Conservation (phyloP, 2,888 invertebrate genomes). For the Callyntrura sp. region DNA sequence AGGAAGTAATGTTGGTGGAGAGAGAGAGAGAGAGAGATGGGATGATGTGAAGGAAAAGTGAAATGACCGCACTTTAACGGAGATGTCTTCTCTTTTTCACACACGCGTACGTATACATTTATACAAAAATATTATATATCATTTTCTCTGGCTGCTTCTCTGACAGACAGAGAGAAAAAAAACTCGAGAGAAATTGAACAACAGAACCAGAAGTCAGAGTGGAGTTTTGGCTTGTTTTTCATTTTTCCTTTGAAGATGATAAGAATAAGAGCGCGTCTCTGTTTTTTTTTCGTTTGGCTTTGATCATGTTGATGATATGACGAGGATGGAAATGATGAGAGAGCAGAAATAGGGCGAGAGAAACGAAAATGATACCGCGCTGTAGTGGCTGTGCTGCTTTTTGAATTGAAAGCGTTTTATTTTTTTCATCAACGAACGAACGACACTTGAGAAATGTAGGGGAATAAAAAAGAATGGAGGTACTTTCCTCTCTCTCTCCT, state of each 20-base stretch:
- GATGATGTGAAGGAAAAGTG: constrained; percentile 19
- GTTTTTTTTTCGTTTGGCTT: not conserved
- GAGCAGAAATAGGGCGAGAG: not conserved
- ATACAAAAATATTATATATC: too few relatives aligned
- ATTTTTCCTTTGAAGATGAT: not conserved
- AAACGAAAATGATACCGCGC: too few relatives aligned
- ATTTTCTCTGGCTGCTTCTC: too few relatives aligned
- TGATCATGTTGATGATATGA: not conserved
- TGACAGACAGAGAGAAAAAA: not conserved
- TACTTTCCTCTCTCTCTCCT: too few relatives aligned
- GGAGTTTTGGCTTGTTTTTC: not conserved
- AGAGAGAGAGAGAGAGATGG: not conserved
- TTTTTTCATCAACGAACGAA: too few relatives aligned
- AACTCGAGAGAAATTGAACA: not conserved
- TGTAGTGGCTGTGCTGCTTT: too few relatives aligned
- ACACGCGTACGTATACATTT: too few relatives aligned
- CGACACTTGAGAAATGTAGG: too few relatives aligned
- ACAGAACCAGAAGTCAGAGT: not conserved
- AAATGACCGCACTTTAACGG: constrained; percentile 56
- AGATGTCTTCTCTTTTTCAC: not conserved
- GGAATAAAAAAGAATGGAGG: not conserved
- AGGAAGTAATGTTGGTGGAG: not conserved
- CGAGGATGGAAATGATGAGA: not conserved
- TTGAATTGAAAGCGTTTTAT: too few relatives aligned
- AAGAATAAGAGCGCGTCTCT: too few relatives aligned